Evolutionary conservation across 1,140 invertebrate genomes (phyloP).

Genomic region (Aphis gossypii): DNA sequence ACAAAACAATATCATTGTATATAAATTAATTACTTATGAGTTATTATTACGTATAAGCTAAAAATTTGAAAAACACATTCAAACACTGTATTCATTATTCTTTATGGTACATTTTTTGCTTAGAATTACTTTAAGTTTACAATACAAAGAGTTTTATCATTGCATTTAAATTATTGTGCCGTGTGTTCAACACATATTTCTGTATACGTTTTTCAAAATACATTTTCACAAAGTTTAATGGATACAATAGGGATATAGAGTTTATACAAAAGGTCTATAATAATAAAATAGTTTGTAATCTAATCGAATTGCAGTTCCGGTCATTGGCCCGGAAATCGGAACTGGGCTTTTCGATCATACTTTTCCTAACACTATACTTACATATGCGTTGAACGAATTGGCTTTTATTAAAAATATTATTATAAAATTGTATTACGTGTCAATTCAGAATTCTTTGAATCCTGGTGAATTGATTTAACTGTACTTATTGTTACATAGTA

Average conservation of each 20-base stretch:
- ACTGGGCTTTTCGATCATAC: slow-evolving; percentile 43
- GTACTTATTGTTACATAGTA: neutral
- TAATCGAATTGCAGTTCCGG: slow-evolving; percentile 56
- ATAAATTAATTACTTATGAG: too few relatives aligned
- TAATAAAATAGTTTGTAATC: slow-evolving; percentile 45
- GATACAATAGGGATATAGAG: slow-evolving; percentile 14
- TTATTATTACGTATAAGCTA: neutral
- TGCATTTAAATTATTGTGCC: neutral
- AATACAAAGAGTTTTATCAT: neutral
- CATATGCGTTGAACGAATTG: slow-evolving; percentile 39
- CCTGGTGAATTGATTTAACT: slow-evolving; percentile 13
- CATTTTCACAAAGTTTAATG: slow-evolving; percentile 32
- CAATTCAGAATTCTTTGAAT: slow-evolving; percentile 23
- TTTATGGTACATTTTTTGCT: neutral
- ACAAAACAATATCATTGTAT: too few relatives aligned
- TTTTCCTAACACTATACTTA: neutral
- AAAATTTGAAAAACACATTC: neutral
- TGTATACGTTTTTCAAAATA: neutral
- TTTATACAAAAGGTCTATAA: slow-evolving; percentile 46
- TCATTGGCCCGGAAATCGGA: slow-evolving; percentile 56
- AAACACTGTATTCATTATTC: neutral
- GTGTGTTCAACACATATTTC: neutral
- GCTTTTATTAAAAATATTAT: slow-evolving; percentile 44
- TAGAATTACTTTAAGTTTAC: neutral
- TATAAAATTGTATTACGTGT: slow-evolving; percentile 9